phyloP scores from a whole-genome alignment of 2,797 vertebrate species.

The Sebastolobus altivelis region DNA sequence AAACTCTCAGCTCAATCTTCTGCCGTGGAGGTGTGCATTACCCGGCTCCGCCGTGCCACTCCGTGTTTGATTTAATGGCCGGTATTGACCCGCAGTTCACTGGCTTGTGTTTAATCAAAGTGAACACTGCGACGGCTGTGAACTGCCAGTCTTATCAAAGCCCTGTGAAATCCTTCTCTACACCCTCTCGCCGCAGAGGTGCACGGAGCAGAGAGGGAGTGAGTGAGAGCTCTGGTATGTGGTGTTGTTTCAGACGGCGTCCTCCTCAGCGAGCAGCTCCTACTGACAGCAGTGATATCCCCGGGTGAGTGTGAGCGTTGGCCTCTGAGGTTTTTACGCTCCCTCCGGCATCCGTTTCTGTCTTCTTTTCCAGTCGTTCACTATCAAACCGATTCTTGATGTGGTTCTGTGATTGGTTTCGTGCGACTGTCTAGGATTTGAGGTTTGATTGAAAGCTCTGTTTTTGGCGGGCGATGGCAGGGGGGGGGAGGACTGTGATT shows the following conservation, averaged over 20 bases:
- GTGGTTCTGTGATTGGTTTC: slow-evolving; percentile 23
- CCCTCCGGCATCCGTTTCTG: slow-evolving; percentile 30
- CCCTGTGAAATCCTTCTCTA: slow-evolving; percentile 51
- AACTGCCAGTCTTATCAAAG: slow-evolving; percentile 67
- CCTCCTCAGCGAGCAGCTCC: slow-evolving; percentile 42
- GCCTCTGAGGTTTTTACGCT: slow-evolving; percentile 29
- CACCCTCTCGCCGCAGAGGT: slow-evolving; percentile 47
- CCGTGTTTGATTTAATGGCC: slow-evolving; percentile 59
- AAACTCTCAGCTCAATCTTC: slow-evolving; percentile 29
- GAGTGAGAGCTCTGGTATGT: slow-evolving; percentile 70
- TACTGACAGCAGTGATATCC: slow-evolving; percentile 52
- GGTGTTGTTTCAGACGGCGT: slow-evolving; percentile 54
- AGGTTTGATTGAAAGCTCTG: slow-evolving; percentile 40
- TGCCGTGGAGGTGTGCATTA: slow-evolving; percentile 35
- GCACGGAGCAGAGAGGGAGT: slow-evolving; percentile 31
- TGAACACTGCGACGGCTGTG: slow-evolving; percentile 53
- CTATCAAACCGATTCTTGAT: slow-evolving; percentile 27
- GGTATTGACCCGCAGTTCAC: slow-evolving; percentile 68
- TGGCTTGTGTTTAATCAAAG: slow-evolving; percentile 76
- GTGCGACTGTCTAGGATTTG: slow-evolving; percentile 31
- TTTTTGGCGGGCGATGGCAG: slow-evolving; percentile 4
- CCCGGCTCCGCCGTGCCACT: slow-evolving; percentile 10
- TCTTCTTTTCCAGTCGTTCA: slow-evolving; percentile 31
- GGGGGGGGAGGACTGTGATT: neutral
- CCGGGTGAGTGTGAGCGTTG: slow-evolving; percentile 45